Base-by-base conservation (phyloP, 2,113 vertebrate species). In the Corythornis madagascariensis region DNA sequence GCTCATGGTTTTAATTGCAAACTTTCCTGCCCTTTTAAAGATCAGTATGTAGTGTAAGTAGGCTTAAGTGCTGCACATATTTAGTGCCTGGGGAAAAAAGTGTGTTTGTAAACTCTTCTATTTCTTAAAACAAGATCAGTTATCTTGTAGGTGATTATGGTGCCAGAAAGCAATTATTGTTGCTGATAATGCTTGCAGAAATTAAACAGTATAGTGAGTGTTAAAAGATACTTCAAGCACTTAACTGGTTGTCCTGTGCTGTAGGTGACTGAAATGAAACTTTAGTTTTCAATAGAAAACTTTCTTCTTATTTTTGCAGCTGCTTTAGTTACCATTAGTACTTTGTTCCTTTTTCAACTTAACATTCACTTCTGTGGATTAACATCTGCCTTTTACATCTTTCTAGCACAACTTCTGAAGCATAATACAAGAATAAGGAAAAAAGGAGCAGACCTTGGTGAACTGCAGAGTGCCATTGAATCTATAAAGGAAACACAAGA, bases 391-490 rank as follows among this genome's bases (percentile, higher is more conserved):
- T 85, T 93, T 63, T 92, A 50, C 90, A 60, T 92, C 70, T 71
- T 97, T 95, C 9, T 96, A 99, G 99, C 98, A 76, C 98, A 98
- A 95, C 98, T 98, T 96, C 96, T 96, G 91, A 99, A 99, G 94
- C 98, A 98, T 88, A 99, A 92, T 93, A 98, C 98, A 86, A 98
- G 99, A 94, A 78, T 98, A 88, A 98, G 98, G 97, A 99, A 99
- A 95, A 99, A 99, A 91, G 98, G 97, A 40, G 89, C 98, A 33
- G 99, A 99, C 91, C 98, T 99, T 91, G 98, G 98, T 90, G 99
- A 99, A 96, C 98, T 99, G 91, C 99, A 99, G 92, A 98, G 98
- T 98, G 98, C 99, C 97, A 99, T 99, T 80, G 99, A 99, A 83
- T 99, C 99, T 81, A 99, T 99, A 97, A 99, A 98, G 94, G 94